These are phyloP conservation scores for Bubalus kerabau DNA, from an alignment of 2,113 vertebrate genomes.

Conservation along the genomic window DNA sequence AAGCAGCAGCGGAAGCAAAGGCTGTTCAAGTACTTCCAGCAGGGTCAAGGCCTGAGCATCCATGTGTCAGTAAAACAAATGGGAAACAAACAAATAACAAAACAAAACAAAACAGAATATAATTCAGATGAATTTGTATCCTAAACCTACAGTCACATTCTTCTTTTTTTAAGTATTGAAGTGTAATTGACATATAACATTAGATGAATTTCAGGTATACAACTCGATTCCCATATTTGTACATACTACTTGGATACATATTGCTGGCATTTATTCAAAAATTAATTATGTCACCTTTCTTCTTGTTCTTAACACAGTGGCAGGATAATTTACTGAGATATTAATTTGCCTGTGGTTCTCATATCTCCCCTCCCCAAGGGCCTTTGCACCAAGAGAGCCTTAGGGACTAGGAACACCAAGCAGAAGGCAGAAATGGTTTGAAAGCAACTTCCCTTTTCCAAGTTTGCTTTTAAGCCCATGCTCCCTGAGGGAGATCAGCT, in stretches of 20 bases:
- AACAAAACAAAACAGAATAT: neutral
- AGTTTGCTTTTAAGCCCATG: neutral
- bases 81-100: neutral
- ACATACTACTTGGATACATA: neutral
- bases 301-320: neutral
- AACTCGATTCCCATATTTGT: neutral
- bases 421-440: neutral
- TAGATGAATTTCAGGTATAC: neutral
- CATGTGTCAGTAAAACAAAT: neutral
- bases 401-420: neutral
- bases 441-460: neutral
- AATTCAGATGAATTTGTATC: neutral
- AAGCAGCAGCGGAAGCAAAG: neutral
- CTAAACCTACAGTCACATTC: neutral
- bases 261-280: neutral
- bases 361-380: neutral
- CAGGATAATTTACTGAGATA: neutral
- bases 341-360: neutral
- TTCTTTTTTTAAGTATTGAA: neutral
- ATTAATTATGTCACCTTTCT: neutral
- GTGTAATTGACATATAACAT: neutral
- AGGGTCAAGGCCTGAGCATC: neutral
- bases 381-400: neutral
- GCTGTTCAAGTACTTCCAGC: neutral
- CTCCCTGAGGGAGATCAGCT: neutral